Base-by-base conservation (phyloP, 2,797 vertebrate genomes). In the Leuciscus waleckii region DNA sequence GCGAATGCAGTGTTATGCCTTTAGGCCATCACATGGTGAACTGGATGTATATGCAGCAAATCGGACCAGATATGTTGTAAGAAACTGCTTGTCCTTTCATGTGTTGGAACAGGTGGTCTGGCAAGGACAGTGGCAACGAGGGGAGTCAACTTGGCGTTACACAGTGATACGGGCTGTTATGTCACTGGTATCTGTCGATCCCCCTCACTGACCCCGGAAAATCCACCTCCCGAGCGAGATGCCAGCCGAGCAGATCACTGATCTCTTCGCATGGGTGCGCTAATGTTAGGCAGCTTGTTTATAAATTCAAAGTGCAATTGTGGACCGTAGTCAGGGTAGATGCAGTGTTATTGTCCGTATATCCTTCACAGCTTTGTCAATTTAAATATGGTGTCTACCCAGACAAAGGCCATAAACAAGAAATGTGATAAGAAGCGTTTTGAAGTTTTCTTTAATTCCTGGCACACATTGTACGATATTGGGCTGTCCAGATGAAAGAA, bases 111-210 rank as follows among this genome's bases (percentile, higher is more conserved):
- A 82, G 88, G 84, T 88, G 82, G 54, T 65, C 63, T 69, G 51
- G 82, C 21, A 71, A 26, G 17, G 56, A 74, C 65, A 74, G 39
- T 54, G 78, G 70, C 56, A 51, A 46, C 37, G 8, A 68, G 63
- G 17, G 49, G 16, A 29, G 43, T 29, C 54, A 23, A 69, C n/a
- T 63, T 39, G 32, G 76, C 35, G 37, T 61, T 78, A 56, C 78
- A 21, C 76, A 43, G 73, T 63, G 85, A 54, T 19, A 32, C 8
- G 10, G 2, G 71, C 67, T 90, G 92, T 94, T 93, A 93, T 93
- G 93, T 93, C 93, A 94, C 89, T 86, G 82, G 88, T 71, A 87
- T 87, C 92, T 89, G 61, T 51, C 58, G 46, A 23, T 89, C 89
- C 88, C 92, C 91, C 77, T 87, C 89, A 39, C 56, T 76, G 89